Evolutionary conservation across 2,888 invertebrate genomes (phyloP).

Genomic region (Minunthozetes semirufus): DNA sequence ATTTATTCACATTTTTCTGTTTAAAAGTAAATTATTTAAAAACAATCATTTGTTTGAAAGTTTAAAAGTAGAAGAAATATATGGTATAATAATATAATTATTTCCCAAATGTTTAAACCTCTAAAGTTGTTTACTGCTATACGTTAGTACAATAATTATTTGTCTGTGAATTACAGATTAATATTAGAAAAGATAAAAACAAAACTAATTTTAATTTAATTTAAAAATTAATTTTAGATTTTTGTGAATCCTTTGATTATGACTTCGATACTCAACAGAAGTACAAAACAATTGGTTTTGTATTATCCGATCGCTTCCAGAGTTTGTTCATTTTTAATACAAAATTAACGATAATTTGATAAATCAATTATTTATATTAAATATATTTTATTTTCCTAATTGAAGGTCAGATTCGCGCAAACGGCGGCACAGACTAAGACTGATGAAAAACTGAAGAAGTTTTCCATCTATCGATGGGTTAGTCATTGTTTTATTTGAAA

Average conservation of each 20-base stretch:
- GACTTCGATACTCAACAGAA: constrained; percentile 13
- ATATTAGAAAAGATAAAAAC: no score
- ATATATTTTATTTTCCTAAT: background rate
- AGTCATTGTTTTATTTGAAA: constrained; percentile 9
- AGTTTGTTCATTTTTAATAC: background rate
- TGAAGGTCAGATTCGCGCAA: constrained; percentile 13
- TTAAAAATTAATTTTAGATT: background rate
- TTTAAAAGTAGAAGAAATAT: no score
- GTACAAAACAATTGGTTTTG: constrained; percentile 6
- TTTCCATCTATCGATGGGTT: constrained; percentile 73
- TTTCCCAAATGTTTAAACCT: no score
- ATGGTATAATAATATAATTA: no score
- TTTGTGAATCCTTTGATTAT: background rate
- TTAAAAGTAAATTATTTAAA: no score
- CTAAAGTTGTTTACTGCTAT: no score
- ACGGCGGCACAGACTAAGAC: constrained; percentile 52
- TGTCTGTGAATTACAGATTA: no score
- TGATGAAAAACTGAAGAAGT: constrained; percentile 62
- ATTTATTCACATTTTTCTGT: no score
- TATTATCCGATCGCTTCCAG: background rate
- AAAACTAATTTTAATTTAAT: no score
- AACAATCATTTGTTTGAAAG: no score
- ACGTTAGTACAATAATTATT: no score
- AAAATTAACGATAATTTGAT: background rate
- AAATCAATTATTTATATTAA: background rate